Evolutionary conservation across 2,113 vertebrate genomes (phyloP), one percentile per base, ranked within the genome.

Genomic region (Chinchilla lanigera): DNA sequence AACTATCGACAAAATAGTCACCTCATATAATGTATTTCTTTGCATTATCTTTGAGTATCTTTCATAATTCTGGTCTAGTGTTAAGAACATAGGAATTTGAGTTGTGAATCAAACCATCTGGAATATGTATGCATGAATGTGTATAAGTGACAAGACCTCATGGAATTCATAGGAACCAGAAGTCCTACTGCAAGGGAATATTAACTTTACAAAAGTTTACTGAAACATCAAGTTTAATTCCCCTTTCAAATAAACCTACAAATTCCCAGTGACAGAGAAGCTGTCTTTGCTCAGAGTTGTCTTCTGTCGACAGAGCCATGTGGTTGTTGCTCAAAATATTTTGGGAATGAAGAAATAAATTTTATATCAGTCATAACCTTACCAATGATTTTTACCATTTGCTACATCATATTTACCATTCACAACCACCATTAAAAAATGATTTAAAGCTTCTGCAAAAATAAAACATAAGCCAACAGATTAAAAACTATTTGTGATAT

Each of bases 381-480:
- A n/a, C 67, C 67, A 69, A 19, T 69, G 35, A 69, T n/a, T 69
- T 69, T n/a, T 69, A n/a, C 67, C 44, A 94, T 56, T 90, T 71
- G 0, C 38, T 84, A 58, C 41, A 81, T 60, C 61, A 67, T 84
- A 87, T 71, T 56, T 92, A 80, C 30, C 12, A 73, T 28, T 6
- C 3, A 60, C 1, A 52, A 81, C 33, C 20, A 67, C 33, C 8
- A 84, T 22, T 38, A 3, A 94, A 92, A 90, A 94, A 60, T 47
- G 50, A 90, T 67, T 44, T 77, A 38, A 88, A 61, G 20, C 10
- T 69, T 67, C 80, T 33, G 58, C 63, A 19, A 71, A 88, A 91
- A 84, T 92, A 90, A 90, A 92, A 80, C 54, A 54, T 12, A 94
- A 54, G 19, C 24, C 20, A 87, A 95, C 19, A 84, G 9, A 65